Evolutionary conservation across 1,140 invertebrate genomes (phyloP), one percentile per base, ranked within the genome.

Genomic region (Parasteatoda tepidariorum): DNA sequence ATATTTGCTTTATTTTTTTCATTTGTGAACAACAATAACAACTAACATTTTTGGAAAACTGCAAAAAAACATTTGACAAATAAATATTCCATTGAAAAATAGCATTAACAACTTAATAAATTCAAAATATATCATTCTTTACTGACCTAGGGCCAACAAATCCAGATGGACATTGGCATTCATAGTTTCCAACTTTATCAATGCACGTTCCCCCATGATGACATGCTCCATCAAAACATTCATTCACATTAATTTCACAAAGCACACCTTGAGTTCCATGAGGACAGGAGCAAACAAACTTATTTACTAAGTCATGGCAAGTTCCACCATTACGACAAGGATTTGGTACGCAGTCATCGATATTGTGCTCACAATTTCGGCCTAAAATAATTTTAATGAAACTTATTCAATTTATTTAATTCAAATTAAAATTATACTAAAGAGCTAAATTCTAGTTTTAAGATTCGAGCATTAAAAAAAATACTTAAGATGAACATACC

Each of bases 181-280:
- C 95, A 86, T 96, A 98, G 0, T 94, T 71, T 7, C 85, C 86
- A 54, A 76, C 85, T 84, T 57, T 87, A 89, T 97, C 95, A 55
- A 92, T 90, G 87, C 98, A 99, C 0, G 94, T 96, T 1, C 97
- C 98, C 71, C 97, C 97, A 88, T 99, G 99, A 86, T 97, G 95
- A 87, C 98, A 99, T 0, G 97, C 93, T 48, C 94, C 94, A 9
- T 93, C 91, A 13, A 92, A 92, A 87, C 97, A 99, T 86, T 99
- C 96, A 83, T 97, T 93, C 0, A 94, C 92, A 87, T 97, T 97
- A 54, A 96, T 93, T 87, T 97, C 96, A 88, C 96, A 97, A 13
- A 97, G 93, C 62, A 94, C 94, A 9, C 97, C 97, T 3, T 95
- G 87, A 7, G 96, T 97, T 64, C 92, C 97, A 13, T 95, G 94